Evolutionary conservation across 2,888 invertebrate species (phyloP), one percentile per base, ranked within the genome.

Genomic region (Drosophila multiciliata): DNA sequence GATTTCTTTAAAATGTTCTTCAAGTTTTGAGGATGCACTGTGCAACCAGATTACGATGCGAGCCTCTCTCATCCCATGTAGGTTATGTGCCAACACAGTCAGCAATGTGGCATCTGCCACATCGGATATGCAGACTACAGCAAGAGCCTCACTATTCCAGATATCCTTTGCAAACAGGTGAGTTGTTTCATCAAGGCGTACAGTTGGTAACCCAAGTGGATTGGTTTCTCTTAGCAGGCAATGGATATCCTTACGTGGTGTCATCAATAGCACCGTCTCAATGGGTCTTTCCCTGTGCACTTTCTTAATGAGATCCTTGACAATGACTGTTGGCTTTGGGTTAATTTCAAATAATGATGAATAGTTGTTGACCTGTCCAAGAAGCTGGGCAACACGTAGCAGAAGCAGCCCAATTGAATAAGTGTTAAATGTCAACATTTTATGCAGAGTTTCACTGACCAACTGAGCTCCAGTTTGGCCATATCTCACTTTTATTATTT

Each of bases 121-220:
- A 3, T 79, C 53, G 2, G 50, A 64, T 1, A 82, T 53, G 58
- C 74, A 82, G 8, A 74, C 57, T 4, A 81, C 0, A 29, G 32
- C 54, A 6, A 82, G 12, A 0, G 50, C 7, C 15, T 54, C 15
- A 11, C 26, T 45, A 6, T 71, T 73, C 11, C 26, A 78, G 9
- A 8, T 8, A 33, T 33, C 15, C 15, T 33, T 52, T 8, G 33
- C 20, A 20, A 15, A 5, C 0, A 7, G 3, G 0, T 20, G 3
- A 0, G 29, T 15, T 15, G 65, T 53, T 32, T 74, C 45, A 0
- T 55, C 12, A 12, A 52, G 11, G 0, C 59, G 72, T 7, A 82
- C 20, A 0, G n/a, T 55, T 0, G 80, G 68, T 2, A 69, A 8
- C 1, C 33, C 49, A 1, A 12, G 1, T 0, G 8, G 15, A 23